Percentiles rank a stretch among this genome's conserved stretches.
Evolutionary conservation across 2,113 vertebrate species (phyloP).

Genomic region (Otus sunia): DNA sequence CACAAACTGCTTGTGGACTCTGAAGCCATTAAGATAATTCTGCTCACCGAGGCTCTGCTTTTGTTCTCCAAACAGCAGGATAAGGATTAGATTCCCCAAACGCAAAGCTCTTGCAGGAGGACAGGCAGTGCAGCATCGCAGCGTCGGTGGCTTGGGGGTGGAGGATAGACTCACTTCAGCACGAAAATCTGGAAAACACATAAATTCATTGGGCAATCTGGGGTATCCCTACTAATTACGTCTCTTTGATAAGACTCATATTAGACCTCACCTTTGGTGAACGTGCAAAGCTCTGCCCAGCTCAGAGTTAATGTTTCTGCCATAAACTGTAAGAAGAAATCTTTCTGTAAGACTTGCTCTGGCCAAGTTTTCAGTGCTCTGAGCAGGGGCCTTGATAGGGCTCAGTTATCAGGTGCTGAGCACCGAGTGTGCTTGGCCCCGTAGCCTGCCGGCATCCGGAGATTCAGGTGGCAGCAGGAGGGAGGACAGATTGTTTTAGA

Average conservation of each 20-base stretch:
- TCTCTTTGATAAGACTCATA: background rate
- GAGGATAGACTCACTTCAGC: background rate
- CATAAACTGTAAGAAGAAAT: background rate
- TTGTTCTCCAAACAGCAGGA: background rate
- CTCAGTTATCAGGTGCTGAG: accelerated
- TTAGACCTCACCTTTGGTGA: background rate
- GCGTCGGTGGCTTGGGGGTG: accelerated
- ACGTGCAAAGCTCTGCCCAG: background rate
- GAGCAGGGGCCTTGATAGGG: accelerated
- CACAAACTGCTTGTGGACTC: background rate
- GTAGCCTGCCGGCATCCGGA: background rate
- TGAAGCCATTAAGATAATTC: background rate
- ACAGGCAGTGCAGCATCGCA: background rate
- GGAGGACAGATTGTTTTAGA: background rate
- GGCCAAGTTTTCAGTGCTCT: background rate
- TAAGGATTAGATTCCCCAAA: background rate
- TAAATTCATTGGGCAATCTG: background rate
- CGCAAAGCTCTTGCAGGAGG: background rate
- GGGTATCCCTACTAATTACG: background rate
- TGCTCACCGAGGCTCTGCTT: background rate
- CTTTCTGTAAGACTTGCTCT: background rate
- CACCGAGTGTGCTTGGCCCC: accelerated
- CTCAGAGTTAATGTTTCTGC: background rate
- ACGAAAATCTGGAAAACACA: background rate
- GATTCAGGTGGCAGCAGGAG: background rate